These are phyloP conservation scores for Acanthacorydalis orientalis DNA, from an alignment of 2,888 invertebrate genomes.

Conservation along the genomic window DNA sequence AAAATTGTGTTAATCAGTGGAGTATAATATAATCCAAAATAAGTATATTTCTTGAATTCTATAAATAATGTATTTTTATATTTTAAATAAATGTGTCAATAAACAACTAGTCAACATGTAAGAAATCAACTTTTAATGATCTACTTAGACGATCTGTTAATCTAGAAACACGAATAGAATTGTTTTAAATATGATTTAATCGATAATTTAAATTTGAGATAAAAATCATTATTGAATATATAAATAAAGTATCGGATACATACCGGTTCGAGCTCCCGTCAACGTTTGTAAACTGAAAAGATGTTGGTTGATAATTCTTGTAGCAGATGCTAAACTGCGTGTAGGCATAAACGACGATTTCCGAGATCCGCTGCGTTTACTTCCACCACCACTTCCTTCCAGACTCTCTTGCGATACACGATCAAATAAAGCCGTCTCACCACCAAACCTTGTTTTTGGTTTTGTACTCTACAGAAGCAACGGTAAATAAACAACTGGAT, in stretches of 20 bases:
- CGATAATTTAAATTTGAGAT: too few species aligned
- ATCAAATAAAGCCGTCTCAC: conserved; percentile 22
- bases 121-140: too few species aligned
- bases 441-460: conserved; percentile 31
- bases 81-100: too few species aligned
- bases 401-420: conserved; percentile 34
- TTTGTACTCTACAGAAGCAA: conserved; percentile 17
- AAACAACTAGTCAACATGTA: too few species aligned
- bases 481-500: neutral
- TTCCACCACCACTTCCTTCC: conserved; percentile 17
- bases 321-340: conserved; percentile 50
- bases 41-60: too few species aligned
- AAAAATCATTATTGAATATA: too few species aligned
- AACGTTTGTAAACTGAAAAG: conserved; percentile 45
- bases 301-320: conserved; percentile 56
- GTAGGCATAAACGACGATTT: conserved; percentile 40
- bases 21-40: too few species aligned
- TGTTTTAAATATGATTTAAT: too few species aligned
- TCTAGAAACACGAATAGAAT: too few species aligned
- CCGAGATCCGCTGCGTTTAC: conserved; percentile 22
- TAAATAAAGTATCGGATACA: neutral
- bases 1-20: too few species aligned
- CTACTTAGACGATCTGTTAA: too few species aligned
- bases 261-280: conserved; percentile 29
- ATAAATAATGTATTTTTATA: too few species aligned